A percentile compares a stretch with the other conserved stretches of the same genome.
Conservation (phyloP, 2,888 invertebrate genomes). For the Maniola hyperantus region DNA sequence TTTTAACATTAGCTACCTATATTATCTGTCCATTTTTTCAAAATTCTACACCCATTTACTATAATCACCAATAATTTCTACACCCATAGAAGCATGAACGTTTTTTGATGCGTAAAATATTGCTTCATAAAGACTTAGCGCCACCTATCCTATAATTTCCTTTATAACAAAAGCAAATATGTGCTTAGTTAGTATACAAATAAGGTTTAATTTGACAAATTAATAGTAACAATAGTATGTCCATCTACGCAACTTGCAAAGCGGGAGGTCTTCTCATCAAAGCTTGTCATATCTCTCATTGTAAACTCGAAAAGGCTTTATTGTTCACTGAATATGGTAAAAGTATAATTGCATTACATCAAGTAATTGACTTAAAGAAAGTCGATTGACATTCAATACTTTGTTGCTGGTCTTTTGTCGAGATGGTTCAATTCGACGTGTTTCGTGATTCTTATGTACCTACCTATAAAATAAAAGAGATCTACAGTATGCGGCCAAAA, state of each 20-base stretch:
- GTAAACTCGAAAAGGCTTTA: slow-evolving; percentile 50
- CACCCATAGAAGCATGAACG: slow-evolving; percentile 50
- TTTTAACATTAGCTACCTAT: neutral
- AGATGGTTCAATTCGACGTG: neutral
- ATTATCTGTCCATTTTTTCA: neutral
- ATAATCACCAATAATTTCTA: slow-evolving; percentile 33
- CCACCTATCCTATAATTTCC: slow-evolving; percentile 45
- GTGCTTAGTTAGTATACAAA: neutral
- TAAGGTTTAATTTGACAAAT: slow-evolving; percentile 23
- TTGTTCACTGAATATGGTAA: slow-evolving; percentile 62
- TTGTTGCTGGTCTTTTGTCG: slow-evolving; percentile 36
- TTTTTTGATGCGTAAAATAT: slow-evolving; percentile 55
- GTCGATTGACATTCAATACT: slow-evolving; percentile 54
- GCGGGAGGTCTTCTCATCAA: slow-evolving; percentile 70
- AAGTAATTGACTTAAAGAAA: slow-evolving; percentile 58
- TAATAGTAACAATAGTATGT: neutral
- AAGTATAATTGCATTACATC: slow-evolving; percentile 68
- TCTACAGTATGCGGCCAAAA: no score
- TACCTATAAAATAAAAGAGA: neutral
- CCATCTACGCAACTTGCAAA: slow-evolving; percentile 28
- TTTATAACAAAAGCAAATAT: neutral
- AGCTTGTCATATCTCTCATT: slow-evolving; percentile 68
- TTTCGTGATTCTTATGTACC: neutral
- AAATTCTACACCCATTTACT: slow-evolving; percentile 2
- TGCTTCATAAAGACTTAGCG: slow-evolving; percentile 54